These are phyloP conservation scores for Synchiropus splendidus DNA, from an alignment of 2,113 vertebrate species.

Conservation along the genomic window DNA sequence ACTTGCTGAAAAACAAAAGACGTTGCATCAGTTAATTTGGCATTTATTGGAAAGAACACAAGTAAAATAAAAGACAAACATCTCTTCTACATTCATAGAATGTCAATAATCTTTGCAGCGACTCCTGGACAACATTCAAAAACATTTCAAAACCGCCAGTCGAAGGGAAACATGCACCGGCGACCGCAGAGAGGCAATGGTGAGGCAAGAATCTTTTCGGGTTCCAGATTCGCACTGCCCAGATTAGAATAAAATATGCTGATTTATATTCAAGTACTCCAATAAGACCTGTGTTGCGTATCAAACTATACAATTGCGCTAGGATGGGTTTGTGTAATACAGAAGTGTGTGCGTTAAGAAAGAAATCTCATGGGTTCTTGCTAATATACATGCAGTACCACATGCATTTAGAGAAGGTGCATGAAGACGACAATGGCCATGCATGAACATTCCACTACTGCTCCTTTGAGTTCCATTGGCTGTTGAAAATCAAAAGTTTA, in stretches of 20 bases:
- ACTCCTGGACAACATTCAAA: conserved; percentile 22
- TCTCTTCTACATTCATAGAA: conserved; percentile 51
- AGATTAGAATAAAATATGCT: conserved; percentile 35
- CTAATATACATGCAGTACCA: conserved; percentile 55
- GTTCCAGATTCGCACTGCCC: conserved; percentile 35
- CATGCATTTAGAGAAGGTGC: conserved; percentile 55
- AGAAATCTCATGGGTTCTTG: conserved; percentile 37
- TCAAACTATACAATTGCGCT: conserved; percentile 23
- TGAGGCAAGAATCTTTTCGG: conserved; percentile 13
- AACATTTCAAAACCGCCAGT: conserved; percentile 6
- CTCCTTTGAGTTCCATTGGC: conserved; percentile 5
- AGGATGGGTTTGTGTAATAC: conserved; percentile 28
- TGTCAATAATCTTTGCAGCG: conserved; percentile 21
- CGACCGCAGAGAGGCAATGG: conserved; percentile 14
- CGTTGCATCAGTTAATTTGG: conserved; percentile 29
- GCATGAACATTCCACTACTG: conserved; percentile 20
- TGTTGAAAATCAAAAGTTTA: conserved; percentile 2
- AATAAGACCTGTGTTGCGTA: conserved; percentile 38
- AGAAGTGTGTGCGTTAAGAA: conserved; percentile 42
- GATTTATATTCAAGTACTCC: conserved; percentile 60
- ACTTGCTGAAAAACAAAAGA: too few relatives aligned
- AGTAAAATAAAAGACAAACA: conserved; percentile 31
- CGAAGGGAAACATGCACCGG: conserved; percentile 4
- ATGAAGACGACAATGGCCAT: conserved; percentile 31
- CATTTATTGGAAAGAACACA: conserved; percentile 47